Evolutionary conservation across 2,113 vertebrate species (phyloP), one percentile per base, ranked within the genome.

Genomic region (Lanius ludovicianus): DNA sequence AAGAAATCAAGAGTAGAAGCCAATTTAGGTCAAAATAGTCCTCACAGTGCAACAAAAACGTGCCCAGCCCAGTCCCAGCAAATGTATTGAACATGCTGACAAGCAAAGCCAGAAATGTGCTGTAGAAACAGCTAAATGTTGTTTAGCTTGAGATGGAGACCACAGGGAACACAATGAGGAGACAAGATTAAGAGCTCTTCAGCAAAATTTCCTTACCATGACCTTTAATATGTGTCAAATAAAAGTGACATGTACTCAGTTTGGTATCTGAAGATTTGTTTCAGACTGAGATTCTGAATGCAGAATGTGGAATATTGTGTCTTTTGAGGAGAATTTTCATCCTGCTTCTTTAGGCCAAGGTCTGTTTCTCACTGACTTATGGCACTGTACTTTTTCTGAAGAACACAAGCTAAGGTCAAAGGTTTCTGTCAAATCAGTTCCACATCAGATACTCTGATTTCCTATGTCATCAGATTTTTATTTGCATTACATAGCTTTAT

Each of bases 371-470:
- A 57, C 70, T 84, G 84, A 67, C 63, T 90, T 70, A 10, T 27
- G 68, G 85, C 87, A 41, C 68, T 35, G 84, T 31, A 49, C 30
- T 91, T 20, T 81, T 92, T 59, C 73, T 91, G 57, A 86, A 62
- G 73, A 68, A 82, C 80, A 89, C 44, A 37, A 57, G 47, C 6
- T 31, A 8, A 62, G 56, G 74, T 62, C 53, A 91, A 85, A 87
- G 82, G 64, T 63, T 78, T 75, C 77, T 90, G 90, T 87, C 87
- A 94, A 80, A 81, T 78, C 64, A 68, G 78, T 94, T 91, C 87
- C 89, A 87, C 74, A 87, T 79, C 80, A 95, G 91, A 93, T 52
- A 75, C 53, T 0, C 0, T 47, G 67, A 67, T 91, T 81, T 41
- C 79, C 8, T 28, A 7, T 70, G 75, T n/a, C 21, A 67, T 56